phyloP scores from a whole-genome alignment of 2,797 vertebrate species.

The Agapornis canus region DNA sequence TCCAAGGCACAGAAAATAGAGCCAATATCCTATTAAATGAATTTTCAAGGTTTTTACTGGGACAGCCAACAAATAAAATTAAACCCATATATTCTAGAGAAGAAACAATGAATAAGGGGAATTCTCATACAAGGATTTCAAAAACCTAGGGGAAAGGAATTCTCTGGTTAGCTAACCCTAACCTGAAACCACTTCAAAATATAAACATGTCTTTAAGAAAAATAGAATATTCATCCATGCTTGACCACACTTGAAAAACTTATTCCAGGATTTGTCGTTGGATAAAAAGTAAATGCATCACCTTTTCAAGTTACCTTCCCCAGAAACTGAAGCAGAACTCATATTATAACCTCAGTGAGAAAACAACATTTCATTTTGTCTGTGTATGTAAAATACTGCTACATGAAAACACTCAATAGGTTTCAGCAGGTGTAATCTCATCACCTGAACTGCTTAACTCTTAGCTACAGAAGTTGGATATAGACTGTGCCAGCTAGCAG shows the following conservation, averaged over 20 bases:
- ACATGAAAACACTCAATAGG: background rate
- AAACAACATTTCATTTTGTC: background rate
- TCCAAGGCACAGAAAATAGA: background rate
- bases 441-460: background rate
- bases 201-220: background rate
- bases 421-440: background rate
- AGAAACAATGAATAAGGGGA: background rate
- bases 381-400: background rate
- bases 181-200: background rate
- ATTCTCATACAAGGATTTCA: background rate
- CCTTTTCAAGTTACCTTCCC: background rate
- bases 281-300: background rate
- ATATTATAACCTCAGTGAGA: background rate
- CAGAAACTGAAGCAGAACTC: background rate
- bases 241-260: background rate
- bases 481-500: background rate
- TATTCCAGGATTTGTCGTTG: background rate
- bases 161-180: background rate
- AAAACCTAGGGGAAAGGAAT: background rate
- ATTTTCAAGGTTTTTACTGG: background rate
- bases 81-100: background rate
- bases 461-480: background rate
- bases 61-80: background rate
- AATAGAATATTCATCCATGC: background rate
- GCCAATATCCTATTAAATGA: background rate